Evolutionary conservation across 2,888 invertebrate species (phyloP).

Genomic region (Andricus curvator): DNA sequence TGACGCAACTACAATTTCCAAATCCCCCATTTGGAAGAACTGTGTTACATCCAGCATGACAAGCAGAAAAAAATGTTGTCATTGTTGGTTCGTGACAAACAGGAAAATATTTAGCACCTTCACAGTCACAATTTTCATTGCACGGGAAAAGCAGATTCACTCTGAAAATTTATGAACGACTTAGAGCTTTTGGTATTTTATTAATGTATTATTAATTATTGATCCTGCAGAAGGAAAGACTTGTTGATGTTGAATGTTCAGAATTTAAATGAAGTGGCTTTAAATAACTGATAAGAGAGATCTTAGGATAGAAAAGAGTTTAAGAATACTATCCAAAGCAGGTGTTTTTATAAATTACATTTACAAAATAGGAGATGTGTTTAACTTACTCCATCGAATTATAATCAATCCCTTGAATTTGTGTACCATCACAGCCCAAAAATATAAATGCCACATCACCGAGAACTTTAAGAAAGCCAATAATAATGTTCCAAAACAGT

Average conservation of each 20-base stretch:
- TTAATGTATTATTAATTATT: not conserved
- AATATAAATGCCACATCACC: constrained; percentile 81
- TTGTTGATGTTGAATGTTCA: no score
- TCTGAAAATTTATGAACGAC: constrained; percentile 66
- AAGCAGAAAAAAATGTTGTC: constrained; percentile 85
- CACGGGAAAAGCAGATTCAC: constrained; percentile 80
- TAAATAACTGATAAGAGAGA: no score
- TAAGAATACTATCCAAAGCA: no score
- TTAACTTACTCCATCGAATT: constrained; percentile 71
- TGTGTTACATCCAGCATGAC: constrained; percentile 85
- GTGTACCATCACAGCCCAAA: constrained; percentile 79
- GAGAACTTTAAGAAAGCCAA: constrained; percentile 80
- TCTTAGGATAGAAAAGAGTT: no score
- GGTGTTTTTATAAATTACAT: no score
- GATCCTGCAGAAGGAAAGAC: no score
- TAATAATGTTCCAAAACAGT: constrained; percentile 83
- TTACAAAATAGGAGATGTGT: not conserved
- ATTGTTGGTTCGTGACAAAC: constrained; percentile 82
- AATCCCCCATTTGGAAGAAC: constrained; percentile 71
- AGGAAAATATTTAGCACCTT: constrained; percentile 82
- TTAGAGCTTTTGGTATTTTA: not conserved
- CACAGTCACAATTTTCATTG: constrained; percentile 82
- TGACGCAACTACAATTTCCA: constrained; percentile 70
- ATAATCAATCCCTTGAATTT: constrained; percentile 73
- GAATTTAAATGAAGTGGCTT: no score